Evolutionary conservation across 2,888 invertebrate genomes (phyloP), one percentile per base, ranked within the genome.

Genomic region (Pristionchus maxplancki): DNA sequence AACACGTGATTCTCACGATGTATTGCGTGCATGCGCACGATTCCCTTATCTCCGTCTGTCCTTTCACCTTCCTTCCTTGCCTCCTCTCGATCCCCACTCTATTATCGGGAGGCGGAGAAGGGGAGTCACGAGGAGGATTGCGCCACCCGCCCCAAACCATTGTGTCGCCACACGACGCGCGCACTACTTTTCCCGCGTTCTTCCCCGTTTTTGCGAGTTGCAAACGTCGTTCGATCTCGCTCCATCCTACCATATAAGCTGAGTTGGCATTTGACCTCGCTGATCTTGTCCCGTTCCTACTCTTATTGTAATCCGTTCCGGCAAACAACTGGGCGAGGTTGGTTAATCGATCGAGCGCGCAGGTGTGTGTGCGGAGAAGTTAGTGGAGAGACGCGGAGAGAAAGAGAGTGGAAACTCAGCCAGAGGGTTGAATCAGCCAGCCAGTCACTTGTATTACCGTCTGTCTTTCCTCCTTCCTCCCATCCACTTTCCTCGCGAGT

Each of bases 21-120:
- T 44, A 9, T 78, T 48, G 40, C 78, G 40, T 78, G 44, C 53
- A 9, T 34, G 44, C 53, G 8, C 82, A 78, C 78, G 78, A 78
- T 48, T 53, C 82, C 71, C 71, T 78, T 78, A 78, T 78, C 78
- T 78, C 44, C 28, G n/a, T 48, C 44, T 78, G 78, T 78, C 78
- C 78, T 78, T 78, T 78, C 78, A 78, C 78, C 78, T 78, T 28
- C 24, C 28, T 44, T 28, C n/a, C 44, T 44, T 28, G 28, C 82
- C 50, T 31, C 13, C 81, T 48, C 48, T 24, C 15, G n/a, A 81
- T 34, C 50, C 82, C 31, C 44, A 78, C 78, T 78, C 78, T 31
- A 74, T 64, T 71, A 78, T 78, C 78, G 78, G 71, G 71, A 67
- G 67, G 67, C 15, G 67, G 67, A 67, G 67, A 37, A 28, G 34